These are phyloP conservation scores for Neogale vison DNA, from an alignment of 2,113 vertebrate genomes.

Conservation along the genomic window DNA sequence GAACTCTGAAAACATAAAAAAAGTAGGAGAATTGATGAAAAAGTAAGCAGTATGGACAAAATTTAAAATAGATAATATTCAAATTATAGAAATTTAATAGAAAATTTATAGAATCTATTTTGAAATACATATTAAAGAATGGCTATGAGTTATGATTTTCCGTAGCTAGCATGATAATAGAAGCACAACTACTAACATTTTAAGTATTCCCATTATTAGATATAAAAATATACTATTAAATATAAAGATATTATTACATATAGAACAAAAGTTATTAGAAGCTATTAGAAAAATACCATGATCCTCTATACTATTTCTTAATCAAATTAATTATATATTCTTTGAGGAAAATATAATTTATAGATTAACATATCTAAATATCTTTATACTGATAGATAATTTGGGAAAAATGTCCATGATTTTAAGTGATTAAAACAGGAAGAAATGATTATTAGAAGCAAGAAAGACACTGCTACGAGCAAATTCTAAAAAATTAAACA, in stretches of 20 bases:
- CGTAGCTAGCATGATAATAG: neutral
- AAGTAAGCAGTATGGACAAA: neutral
- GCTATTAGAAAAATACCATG: neutral
- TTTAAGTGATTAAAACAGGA: neutral
- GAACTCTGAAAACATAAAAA: neutral
- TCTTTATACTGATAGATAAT: neutral
- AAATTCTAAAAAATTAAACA: neutral
- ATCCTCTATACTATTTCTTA: neutral
- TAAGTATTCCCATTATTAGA: neutral
- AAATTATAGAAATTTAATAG: neutral
- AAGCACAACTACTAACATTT: neutral
- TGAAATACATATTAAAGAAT: neutral
- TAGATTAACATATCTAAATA: neutral
- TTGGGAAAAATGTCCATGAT: neutral
- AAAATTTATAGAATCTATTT: neutral
- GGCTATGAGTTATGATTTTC: neutral
- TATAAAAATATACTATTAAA: neutral
- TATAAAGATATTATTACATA: neutral
- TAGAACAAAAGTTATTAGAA: neutral
- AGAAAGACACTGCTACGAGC: neutral
- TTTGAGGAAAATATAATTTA: neutral
- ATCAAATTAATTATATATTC: neutral
- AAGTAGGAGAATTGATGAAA: neutral
- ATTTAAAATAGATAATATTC: neutral
- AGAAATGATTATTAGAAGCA: neutral